Conservation (phyloP, 2,797 vertebrate genomes). For the Phalanger gymnotis region DNA sequence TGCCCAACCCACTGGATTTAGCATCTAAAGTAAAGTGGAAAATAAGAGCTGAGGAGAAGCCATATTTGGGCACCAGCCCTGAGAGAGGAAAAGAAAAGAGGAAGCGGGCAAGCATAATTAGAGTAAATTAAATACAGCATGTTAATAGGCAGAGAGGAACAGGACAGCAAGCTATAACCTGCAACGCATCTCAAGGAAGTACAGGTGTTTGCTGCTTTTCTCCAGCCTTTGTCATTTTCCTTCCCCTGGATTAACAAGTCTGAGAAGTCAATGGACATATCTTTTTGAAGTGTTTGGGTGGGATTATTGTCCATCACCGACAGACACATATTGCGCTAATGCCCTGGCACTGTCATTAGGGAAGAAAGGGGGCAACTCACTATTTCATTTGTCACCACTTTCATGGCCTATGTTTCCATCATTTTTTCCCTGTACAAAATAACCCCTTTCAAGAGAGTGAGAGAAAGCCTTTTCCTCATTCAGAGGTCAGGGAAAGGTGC, state of each 20-base stretch:
- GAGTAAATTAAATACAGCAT: slow-evolving; percentile 74
- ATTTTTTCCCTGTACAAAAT: slow-evolving; percentile 34
- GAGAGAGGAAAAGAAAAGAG: slow-evolving; percentile 58
- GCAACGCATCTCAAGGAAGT: slow-evolving; percentile 32
- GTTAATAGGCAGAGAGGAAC: slow-evolving; percentile 55
- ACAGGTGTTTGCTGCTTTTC: slow-evolving; percentile 64
- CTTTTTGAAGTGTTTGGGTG: slow-evolving; percentile 54
- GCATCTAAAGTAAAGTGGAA: slow-evolving; percentile 71
- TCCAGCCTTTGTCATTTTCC: not conserved
- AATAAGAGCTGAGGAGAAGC: slow-evolving; percentile 70
- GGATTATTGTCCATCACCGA: slow-evolving; percentile 42
- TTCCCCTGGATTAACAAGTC: slow-evolving; percentile 48
- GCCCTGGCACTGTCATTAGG: slow-evolving; percentile 25
- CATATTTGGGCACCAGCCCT: slow-evolving; percentile 73
- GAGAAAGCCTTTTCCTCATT: slow-evolving; percentile 61
- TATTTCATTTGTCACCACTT: not conserved
- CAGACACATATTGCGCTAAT: slow-evolving; percentile 19
- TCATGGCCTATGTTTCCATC: slow-evolving; percentile 50
- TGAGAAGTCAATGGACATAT: slow-evolving; percentile 54
- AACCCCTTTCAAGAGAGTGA: slow-evolving; percentile 54
- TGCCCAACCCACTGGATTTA: slow-evolving; percentile 77
- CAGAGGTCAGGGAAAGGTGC: slow-evolving; percentile 56
- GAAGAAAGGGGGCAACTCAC: not conserved
- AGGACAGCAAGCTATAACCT: slow-evolving; percentile 60
- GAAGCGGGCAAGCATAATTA: slow-evolving; percentile 61